Conservation (phyloP, 2,888 invertebrate species). For the Junonia oenone region DNA sequence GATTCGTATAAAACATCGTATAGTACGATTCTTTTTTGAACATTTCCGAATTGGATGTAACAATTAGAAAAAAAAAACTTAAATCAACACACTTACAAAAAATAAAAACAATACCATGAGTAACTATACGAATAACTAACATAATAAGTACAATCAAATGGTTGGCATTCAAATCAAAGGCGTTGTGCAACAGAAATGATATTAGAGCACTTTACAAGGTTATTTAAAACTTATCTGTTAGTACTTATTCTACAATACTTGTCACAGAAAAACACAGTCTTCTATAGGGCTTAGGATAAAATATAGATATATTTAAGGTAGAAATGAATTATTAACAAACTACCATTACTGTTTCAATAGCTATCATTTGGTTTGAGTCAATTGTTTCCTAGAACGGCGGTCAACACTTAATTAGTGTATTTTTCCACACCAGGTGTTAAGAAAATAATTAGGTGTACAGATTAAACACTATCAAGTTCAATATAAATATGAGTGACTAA, state of each 20-base stretch:
- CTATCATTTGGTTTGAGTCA: no score
- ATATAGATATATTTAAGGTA: not conserved
- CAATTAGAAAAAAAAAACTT: slow-evolving; percentile 32
- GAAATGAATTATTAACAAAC: slow-evolving; percentile 11
- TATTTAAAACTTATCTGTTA: slow-evolving; percentile 16
- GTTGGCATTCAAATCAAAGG: slow-evolving; percentile 19
- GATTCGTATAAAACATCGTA: slow-evolving; percentile 32
- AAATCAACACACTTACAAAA: slow-evolving; percentile 32
- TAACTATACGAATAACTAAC: slow-evolving; percentile 21
- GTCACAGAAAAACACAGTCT: slow-evolving; percentile 38
- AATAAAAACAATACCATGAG: slow-evolving; percentile 37
- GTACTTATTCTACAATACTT: slow-evolving; percentile 27
- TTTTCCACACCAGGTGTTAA: no score
- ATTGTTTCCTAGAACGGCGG: no score
- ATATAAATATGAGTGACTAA: no score
- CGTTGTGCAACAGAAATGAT: slow-evolving; percentile 17
- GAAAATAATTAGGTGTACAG: no score
- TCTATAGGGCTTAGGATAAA: slow-evolving; percentile 29
- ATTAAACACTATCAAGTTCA: no score
- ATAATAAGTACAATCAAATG: slow-evolving; percentile 55
- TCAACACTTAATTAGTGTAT: no score
- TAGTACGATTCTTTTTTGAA: slow-evolving; percentile 4
- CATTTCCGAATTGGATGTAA: slow-evolving; percentile 20
- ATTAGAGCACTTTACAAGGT: not conserved
- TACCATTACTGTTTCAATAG: no score